Base-by-base conservation (phyloP, 2,888 invertebrate species). In the Nomada goodeniana region DNA sequence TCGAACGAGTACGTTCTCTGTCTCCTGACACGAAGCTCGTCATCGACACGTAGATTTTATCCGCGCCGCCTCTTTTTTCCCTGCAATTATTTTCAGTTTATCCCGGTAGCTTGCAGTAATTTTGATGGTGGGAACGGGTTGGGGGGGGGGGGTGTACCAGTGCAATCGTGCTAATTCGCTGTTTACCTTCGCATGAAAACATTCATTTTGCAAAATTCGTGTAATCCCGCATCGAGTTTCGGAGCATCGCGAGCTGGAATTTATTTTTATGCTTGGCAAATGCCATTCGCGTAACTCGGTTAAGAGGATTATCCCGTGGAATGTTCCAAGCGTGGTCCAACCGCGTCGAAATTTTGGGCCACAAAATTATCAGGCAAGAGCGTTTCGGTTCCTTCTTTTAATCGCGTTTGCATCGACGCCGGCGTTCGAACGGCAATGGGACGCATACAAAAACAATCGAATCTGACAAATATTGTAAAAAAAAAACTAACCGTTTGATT, bases 351-450 rank as follows among this genome's bases (percentile, higher is more conserved):
- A 20, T 15, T 9, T 50, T 3, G n/a, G 7, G 26, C 26, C 42
- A 42, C 20, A 61, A 44, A 42, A 61, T 61, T 61, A 20, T n/a
- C 42, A 44, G 61, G 42, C 42, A 61, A 47, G 11, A 15, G 47
- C 18, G 68, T 15, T 15, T 44, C 82, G 71, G 85, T 85, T 85
- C 79, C 76, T 85, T 63, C 71, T 7, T 36, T 36, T 36, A 71
- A 85, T 85, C 75, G 72, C 82, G 76, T 82, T 82, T 76, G 82
- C 78, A 86, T 84, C 76, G 78, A 74, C 71, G 36, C 61, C 26
- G 42, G 44, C 47, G 60, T 50, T 72, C 53, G 60, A 71, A 72
- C 3, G 47, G 2, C 47, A 15, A 15, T 15, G 13, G 47, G 15
- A 47, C 47, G 3, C 2, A 47, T 47, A 47, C 26, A 47, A 47